Evolutionary conservation across 1,140 invertebrate genomes (phyloP).

Genomic region (Psilanteris sp.): DNA sequence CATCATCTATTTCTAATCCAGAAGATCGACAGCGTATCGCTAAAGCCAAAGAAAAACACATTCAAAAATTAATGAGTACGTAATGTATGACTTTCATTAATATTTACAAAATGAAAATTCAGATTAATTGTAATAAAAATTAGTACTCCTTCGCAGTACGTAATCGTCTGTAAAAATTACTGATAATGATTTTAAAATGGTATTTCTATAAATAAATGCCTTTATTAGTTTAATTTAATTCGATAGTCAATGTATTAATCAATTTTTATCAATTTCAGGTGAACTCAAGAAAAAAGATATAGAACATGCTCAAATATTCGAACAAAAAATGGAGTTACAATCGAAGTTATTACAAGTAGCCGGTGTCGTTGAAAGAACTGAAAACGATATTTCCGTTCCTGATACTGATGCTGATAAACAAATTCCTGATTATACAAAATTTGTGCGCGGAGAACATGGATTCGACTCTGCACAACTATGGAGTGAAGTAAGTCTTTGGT

Average conservation of each 20-base stretch:
- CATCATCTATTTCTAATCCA: slow-evolving; percentile 81
- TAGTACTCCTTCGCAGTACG: too few species aligned
- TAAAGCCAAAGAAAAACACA: slow-evolving; percentile 86
- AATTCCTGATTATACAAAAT: slow-evolving; percentile 73
- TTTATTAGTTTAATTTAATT: too few species aligned
- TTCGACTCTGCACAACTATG: slow-evolving; percentile 72
- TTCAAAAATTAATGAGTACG: slow-evolving; percentile 85
- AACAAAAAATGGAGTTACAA: slow-evolving; percentile 93
- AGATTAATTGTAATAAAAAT: too few species aligned
- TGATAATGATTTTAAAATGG: too few species aligned
- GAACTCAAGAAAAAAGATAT: slow-evolving; percentile 91
- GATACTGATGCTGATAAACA: slow-evolving; percentile 69
- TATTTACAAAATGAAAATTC: not conserved
- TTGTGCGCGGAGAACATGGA: slow-evolving; percentile 71
- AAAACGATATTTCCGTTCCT: slow-evolving; percentile 64
- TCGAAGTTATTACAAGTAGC: slow-evolving; percentile 86
- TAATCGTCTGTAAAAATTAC: too few species aligned
- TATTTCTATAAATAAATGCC: too few species aligned
- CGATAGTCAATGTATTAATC: too few species aligned
- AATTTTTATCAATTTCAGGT: slow-evolving; percentile 71
- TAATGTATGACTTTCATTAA: slow-evolving; percentile 1
- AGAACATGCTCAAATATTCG: slow-evolving; percentile 90
- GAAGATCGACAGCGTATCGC: slow-evolving; percentile 87
- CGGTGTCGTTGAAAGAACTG: slow-evolving; percentile 75
- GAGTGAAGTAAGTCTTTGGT: slow-evolving; percentile 69